Evolutionary conservation across 1,140 invertebrate genomes (phyloP).

Genomic region (Pseudobourletiella spinata): DNA sequence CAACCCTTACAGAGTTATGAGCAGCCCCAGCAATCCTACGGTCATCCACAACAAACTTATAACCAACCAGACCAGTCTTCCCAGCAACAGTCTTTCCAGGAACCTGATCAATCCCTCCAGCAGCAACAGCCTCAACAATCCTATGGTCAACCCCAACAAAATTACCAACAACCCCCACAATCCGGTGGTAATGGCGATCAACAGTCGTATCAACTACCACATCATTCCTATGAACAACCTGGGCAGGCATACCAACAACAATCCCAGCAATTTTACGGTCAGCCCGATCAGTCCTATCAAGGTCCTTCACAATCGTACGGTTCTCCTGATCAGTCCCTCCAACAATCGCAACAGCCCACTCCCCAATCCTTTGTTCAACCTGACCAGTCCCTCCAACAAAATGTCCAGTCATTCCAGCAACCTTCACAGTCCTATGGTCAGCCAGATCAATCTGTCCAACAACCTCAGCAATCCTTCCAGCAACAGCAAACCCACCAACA

Average conservation of each 20-base stretch:
- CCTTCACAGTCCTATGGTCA: background rate
- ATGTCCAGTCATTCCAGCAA: background rate
- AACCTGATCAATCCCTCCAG: no score
- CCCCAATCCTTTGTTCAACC: background rate
- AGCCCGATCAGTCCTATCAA: background rate
- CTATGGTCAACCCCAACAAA: background rate
- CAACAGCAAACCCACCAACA: background rate
- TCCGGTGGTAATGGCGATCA: no score
- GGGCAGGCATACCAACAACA: background rate
- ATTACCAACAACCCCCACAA: background rate
- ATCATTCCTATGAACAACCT: background rate
- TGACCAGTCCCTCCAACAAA: background rate
- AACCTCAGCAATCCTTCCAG: background rate
- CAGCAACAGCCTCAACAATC: background rate
- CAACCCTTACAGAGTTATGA: background rate
- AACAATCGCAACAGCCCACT: background rate
- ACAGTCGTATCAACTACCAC: no score
- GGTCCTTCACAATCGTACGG: background rate
- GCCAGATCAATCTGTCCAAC: background rate
- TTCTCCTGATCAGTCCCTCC: background rate
- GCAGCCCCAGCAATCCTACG: background rate
- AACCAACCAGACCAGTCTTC: background rate
- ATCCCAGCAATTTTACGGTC: background rate
- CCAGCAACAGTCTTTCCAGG: background rate
- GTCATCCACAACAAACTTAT: background rate